Conservation (phyloP, 1,140 invertebrate genomes). For the Hyles euphorbiae region DNA sequence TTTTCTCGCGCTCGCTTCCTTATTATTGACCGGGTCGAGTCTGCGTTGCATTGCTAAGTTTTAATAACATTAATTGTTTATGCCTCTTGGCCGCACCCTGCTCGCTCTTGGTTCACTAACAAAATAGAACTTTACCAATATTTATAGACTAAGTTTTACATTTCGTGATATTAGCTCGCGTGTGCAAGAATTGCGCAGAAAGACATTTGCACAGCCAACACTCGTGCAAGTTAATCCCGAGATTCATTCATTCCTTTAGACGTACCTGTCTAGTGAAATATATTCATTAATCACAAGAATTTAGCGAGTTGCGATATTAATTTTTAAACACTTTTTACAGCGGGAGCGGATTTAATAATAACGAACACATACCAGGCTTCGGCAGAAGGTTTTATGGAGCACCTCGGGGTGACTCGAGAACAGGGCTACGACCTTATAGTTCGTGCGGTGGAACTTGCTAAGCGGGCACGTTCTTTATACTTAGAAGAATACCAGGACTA, state of each 20-base stretch:
- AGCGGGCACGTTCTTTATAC: constrained; percentile 77
- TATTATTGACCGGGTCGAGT: constrained; percentile 44
- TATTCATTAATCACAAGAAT: neutral
- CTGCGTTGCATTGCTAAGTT: constrained; percentile 53
- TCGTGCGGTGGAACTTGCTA: constrained; percentile 82
- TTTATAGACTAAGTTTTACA: constrained; percentile 53
- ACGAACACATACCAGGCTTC: constrained; percentile 94
- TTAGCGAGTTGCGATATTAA: neutral
- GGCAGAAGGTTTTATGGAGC: constrained; percentile 83
- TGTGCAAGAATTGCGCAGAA: constrained; percentile 8
- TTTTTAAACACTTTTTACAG: constrained; percentile 61
- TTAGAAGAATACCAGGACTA: constrained; percentile 73
- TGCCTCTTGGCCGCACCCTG: constrained; percentile 53
- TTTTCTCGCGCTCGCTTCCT: constrained; percentile 37
- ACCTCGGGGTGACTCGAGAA: constrained; percentile 79
- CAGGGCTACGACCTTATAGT: constrained; percentile 82
- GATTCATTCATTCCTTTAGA: neutral
- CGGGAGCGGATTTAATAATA: constrained; percentile 89
- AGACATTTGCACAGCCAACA: neutral
- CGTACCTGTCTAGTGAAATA: neutral
- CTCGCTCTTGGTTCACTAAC: constrained; percentile 45
- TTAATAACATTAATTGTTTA: constrained; percentile 69
- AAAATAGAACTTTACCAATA: constrained; percentile 40
- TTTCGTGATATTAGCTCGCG: constrained; percentile 33
- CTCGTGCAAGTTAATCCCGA: neutral